Evolutionary conservation across 2,797 vertebrate genomes (phyloP).

Genomic region (Lagocephalus sceleratus): DNA sequence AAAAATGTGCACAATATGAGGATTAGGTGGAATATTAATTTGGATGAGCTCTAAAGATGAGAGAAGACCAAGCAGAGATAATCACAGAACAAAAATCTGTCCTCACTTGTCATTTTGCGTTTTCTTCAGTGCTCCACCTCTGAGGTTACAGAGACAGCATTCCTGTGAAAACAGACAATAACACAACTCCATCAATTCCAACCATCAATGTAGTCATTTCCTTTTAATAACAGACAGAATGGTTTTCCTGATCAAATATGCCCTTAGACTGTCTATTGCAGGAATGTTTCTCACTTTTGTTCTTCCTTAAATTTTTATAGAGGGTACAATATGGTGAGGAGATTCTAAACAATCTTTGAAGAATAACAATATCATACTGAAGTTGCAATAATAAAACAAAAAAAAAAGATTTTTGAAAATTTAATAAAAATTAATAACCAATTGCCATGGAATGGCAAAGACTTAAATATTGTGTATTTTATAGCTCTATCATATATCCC

Average conservation of each 20-base stretch:
- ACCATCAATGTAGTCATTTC: no score
- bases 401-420: background rate
- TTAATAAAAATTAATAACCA: no score
- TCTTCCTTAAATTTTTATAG: no score
- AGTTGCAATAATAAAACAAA: background rate
- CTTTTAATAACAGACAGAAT: no score
- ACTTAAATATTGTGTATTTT: background rate
- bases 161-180: slow-evolving; percentile 72
- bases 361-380: background rate
- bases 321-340: no score
- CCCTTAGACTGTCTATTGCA: background rate
- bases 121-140: slow-evolving; percentile 96
- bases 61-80: slow-evolving; percentile 33
- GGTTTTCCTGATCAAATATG: no score
- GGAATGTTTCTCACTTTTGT: background rate
- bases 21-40: slow-evolving; percentile 32
- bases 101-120: slow-evolving; percentile 90
- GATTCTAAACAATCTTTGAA: background rate
- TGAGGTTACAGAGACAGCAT: slow-evolving; percentile 94
- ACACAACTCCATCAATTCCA: background rate
- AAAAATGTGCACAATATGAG: slow-evolving; percentile 25
- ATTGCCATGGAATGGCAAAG: background rate
- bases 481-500: background rate
- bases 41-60: slow-evolving; percentile 40
- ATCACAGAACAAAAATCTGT: slow-evolving; percentile 42